Evolutionary conservation across 2,888 invertebrate genomes (phyloP).

Genomic region (Halocaridina rubra): DNA sequence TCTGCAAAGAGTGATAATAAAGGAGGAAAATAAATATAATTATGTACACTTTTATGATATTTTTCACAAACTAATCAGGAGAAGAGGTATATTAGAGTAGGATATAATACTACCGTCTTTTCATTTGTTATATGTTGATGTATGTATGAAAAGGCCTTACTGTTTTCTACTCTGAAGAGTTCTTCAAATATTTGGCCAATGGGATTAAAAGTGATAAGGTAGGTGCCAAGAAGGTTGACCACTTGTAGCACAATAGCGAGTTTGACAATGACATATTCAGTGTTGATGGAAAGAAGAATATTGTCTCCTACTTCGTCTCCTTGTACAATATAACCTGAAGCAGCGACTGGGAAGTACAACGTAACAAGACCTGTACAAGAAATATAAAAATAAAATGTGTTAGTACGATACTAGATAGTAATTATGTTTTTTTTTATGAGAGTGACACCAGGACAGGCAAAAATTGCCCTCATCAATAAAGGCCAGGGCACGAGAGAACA

Average conservation of each 20-base stretch:
- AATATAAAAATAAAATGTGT: background rate
- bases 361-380: conserved; percentile 72
- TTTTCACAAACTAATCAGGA: too few species aligned
- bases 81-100: too few species aligned
- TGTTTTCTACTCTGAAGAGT: conserved; percentile 74
- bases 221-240: conserved; percentile 76
- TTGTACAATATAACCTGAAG: conserved; percentile 76
- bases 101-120: too few species aligned
- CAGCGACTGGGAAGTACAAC: conserved; percentile 75
- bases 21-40: too few species aligned
- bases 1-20: conserved; percentile 70
- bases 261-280: conserved; percentile 72
- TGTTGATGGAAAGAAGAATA: conserved; percentile 73
- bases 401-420: too few species aligned
- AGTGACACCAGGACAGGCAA: too few species aligned
- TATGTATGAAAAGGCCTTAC: too few species aligned
- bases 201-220: conserved; percentile 79
- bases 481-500: too few species aligned
- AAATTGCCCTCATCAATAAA: too few species aligned
- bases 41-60: too few species aligned
- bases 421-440: too few species aligned
- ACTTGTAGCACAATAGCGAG: conserved; percentile 76
- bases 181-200: conserved; percentile 79
- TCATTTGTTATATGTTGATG: too few species aligned
- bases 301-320: conserved; percentile 75